Base-by-base conservation (phyloP, 1,140 invertebrate genomes). In the Rhopalosiphum padi region DNA sequence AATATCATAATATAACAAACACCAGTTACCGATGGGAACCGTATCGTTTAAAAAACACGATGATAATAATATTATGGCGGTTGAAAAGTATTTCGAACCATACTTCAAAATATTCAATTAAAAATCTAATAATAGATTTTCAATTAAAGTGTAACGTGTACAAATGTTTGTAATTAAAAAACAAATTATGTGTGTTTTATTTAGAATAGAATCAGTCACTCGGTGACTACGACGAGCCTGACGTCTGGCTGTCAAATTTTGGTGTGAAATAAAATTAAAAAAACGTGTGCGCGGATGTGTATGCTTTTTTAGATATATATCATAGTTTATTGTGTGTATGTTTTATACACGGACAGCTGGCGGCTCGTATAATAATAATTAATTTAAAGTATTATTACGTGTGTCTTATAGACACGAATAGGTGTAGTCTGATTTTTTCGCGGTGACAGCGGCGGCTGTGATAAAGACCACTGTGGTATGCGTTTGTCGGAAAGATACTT, bases 301-400 rank as follows among this genome's bases (percentile, higher is more conserved):
- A 35, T 77, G 30, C 4, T 7, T n/a, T 77, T n/a, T 77, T 77
- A 77, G 30, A 77, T n/a, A 8, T 35, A 43, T 43, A 41, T 85
- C 25, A 83, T 83, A 7, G 37, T 85, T 25, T 43, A 85, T 85
- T 41, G 22, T 11, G 37, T 25, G 11, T 22, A 43, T 23, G 83
- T 11, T 51, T 51, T 43, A 43, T 37, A 23, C 35, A 23, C 35
- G 2, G 35, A 41, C 22, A 41, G 83, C 83, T 37, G 37, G 37
- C 83, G 41, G 83, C 83, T 25, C 23, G 23, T 85, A 6, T 85
- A 85, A 15, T 85, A 85, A 85, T 85, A 85, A 77, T 85, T 85
- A 85, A 85, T 77, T 85, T 41, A 85, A 25, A 37, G 41, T 85
- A 77, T 82, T 43, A 85, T 85, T 85, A 85, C 83, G 41, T 43